Evolutionary conservation across 2,888 invertebrate genomes (phyloP).

Genomic region (Hyposoter dolosus): DNA sequence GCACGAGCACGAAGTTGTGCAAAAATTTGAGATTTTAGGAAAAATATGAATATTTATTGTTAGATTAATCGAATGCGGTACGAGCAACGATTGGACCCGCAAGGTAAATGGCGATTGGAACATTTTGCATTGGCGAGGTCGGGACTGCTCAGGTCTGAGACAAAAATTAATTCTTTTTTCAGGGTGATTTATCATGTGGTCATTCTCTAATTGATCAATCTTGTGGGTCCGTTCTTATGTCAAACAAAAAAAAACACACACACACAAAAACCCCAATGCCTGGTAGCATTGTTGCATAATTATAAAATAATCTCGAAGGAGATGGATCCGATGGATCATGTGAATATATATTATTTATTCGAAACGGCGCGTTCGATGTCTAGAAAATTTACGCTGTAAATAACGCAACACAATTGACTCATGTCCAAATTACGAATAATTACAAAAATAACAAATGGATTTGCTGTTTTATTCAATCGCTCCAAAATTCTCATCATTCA

Average conservation of each 20-base stretch:
- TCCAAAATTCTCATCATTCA: not conserved
- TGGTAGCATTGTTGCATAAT: constrained; percentile 39
- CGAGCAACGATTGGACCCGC: constrained; percentile 1
- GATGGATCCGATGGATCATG: constrained; percentile 38
- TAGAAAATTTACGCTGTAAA: constrained; percentile 35
- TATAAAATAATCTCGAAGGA: constrained; percentile 13
- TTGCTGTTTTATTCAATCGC: constrained; percentile 3
- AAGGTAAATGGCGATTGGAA: not conserved
- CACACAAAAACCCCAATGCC: constrained; percentile 2
- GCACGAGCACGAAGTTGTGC: constrained; percentile 13
- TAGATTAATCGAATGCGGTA: constrained; percentile 18
- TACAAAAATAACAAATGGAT: constrained; percentile 1
- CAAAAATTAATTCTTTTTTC: not conserved
- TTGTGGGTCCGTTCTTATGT: constrained; percentile 32
- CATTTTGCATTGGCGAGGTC: not conserved
- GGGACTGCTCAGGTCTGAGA: not conserved
- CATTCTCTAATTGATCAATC: not conserved
- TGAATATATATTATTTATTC: constrained; percentile 63
- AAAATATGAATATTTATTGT: constrained; percentile 54
- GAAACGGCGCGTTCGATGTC: constrained; percentile 23
- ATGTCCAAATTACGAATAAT: constrained; percentile 22
- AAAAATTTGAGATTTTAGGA: constrained; percentile 39
- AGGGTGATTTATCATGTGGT: not conserved
- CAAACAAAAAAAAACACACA: constrained; percentile 7
- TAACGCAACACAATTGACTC: constrained; percentile 17